Base-by-base conservation (phyloP, 2,888 invertebrate genomes). In the Callyntrura guangdongensis region DNA sequence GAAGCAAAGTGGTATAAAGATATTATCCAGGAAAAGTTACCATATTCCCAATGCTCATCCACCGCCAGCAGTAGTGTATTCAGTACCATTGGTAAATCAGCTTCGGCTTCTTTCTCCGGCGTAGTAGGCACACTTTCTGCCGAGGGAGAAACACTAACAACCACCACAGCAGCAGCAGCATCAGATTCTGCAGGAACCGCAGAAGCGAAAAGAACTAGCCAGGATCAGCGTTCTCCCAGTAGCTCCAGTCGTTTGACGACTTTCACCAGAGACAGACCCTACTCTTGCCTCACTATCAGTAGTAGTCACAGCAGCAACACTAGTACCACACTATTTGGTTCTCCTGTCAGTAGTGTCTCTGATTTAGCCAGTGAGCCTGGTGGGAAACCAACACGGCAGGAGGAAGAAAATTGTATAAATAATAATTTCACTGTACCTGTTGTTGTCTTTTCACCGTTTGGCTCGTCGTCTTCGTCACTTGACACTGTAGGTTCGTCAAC, bases 191-290 rank as follows among this genome's bases (percentile, higher is more conserved):
- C 0, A 12, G 72, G 25, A 53, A 27, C 67, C 36, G 5, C 17
- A 47, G 22, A 22, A 64, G 14, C 56, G 9, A 36, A 25, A 67
- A 22, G 61, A 86, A 61, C 69, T 81, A 85, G 56, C 25, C 25
- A 25, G 79, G 89, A 86, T 74, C 82, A 86, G 69, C 86, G 82
- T 47, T 86, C 53, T 20, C 56, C 47, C 25, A 69, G 74, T 61
- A 79, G 20, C 56, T 72, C 86, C 90, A 90, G 90, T 90, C 90
- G 82, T 69, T 25, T 12, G 22, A 47, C 90, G 83, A 82, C 90
- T 90, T 90, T 82, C 90, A 86, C 82, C 83, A 72, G 82, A 77
- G 86, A 74, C 69, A 82, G 82, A 82, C 45, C 72, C 20, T 53
- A 12, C 14, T 74, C 72, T 8, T 25, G 47, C 56, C 72, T 25